These are phyloP conservation scores for Luscinia megarhynchos DNA, from an alignment of 2,797 vertebrate genomes.

Conservation along the genomic window DNA sequence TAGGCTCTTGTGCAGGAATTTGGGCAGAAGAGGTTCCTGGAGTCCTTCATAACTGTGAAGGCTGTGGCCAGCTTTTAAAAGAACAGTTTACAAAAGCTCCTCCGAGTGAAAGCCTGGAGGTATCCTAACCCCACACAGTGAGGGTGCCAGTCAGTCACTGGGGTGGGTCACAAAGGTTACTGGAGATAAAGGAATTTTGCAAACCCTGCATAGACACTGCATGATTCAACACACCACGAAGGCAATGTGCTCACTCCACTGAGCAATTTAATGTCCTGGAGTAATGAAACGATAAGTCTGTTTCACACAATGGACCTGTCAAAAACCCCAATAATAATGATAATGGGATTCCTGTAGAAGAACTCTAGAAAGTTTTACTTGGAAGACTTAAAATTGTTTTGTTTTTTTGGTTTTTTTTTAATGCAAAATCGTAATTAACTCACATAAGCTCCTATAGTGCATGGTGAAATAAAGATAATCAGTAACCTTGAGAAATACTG, in stretches of 20 bases:
- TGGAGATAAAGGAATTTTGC: conserved; percentile 74
- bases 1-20: conserved; percentile 32
- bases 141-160: conserved; percentile 66
- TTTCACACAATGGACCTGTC: conserved; percentile 67
- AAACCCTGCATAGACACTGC: conserved; percentile 61
- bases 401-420: neutral
- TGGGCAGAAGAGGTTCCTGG: conserved; percentile 17
- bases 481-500: neutral
- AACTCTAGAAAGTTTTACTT: conserved; percentile 34
- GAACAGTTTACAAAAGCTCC: conserved; percentile 68
- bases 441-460: neutral
- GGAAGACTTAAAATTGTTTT: conserved; percentile 39
- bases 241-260: conserved; percentile 29
- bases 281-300: conserved; percentile 67
- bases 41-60: conserved; percentile 45
- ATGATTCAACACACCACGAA: conserved; percentile 55
- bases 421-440: conserved; percentile 64
- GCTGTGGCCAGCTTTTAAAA: conserved; percentile 73
- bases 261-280: conserved; percentile 55
- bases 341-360: conserved; percentile 14
- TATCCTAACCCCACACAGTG: conserved; percentile 56
- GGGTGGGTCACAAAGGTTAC: conserved; percentile 76
- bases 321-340: neutral
- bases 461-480: conserved; percentile 55
- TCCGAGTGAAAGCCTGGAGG: conserved; percentile 64